phyloP scores from a whole-genome alignment of 2,797 vertebrate species.

The Rhincodon typus region DNA sequence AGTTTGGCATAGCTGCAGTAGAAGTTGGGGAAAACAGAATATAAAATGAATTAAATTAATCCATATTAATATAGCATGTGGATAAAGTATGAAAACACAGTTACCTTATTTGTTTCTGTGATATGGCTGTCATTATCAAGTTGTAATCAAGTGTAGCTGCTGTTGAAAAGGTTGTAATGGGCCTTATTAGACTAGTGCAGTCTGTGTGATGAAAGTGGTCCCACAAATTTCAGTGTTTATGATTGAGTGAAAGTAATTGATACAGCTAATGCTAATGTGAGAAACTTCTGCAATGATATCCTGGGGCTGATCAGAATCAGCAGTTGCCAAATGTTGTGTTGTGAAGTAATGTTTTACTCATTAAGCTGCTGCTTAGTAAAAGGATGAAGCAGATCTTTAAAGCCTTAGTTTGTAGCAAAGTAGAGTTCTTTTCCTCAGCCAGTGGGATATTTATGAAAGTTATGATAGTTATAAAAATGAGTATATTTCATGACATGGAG shows the following conservation, averaged over 20 bases:
- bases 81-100: neutral
- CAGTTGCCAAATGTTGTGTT: neutral
- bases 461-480: neutral
- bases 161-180: neutral
- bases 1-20: neutral
- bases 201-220: neutral
- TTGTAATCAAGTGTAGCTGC: neutral
- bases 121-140: neutral
- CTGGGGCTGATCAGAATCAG: neutral
- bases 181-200: neutral
- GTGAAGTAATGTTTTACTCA: neutral
- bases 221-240: neutral
- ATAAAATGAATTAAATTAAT: neutral
- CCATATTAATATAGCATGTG: neutral
- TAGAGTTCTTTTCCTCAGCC: neutral
- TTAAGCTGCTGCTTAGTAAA: neutral
- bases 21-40: neutral
- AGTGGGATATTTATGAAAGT: neutral
- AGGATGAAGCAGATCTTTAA: neutral
- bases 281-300: neutral
- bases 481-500: neutral
- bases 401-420: neutral
- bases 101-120: neutral
- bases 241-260: neutral
- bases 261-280: neutral